Evolutionary conservation across 2,797 vertebrate species (phyloP), one percentile per base, ranked within the genome.

Genomic region (Scleropages formosus): DNA sequence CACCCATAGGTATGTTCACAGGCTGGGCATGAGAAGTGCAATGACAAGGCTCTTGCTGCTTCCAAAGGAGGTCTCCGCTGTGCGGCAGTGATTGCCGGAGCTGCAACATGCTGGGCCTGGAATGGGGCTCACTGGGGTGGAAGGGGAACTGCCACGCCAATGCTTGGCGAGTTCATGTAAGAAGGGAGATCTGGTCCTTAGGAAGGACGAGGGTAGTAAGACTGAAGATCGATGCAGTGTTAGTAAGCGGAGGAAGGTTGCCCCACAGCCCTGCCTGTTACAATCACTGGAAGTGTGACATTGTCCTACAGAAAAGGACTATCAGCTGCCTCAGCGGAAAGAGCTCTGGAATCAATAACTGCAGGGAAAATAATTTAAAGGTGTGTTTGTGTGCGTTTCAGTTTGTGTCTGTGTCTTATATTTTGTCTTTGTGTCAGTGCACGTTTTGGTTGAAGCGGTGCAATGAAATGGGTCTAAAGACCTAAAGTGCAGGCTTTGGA

Each of bases 121-220:
- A 31, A 31, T 53, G n/a, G 44, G 18, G 27, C 62, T 75, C 56
- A 16, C 18, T 74, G 74, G 56, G 65, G 76, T 12, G 65, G 58
- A 73, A 60, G 53, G 61, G 74, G 31, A 39, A 39, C 31, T 31
- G 65, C 63, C 31, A 73, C 61, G 72, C 51, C 64, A 46, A 46
- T n/a, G 79, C 26, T 78, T 49, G 70, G 75, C 78, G 78, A 74
- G 62, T 75, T 1, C 6, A 22, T 31, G 13, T 10, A 61, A 71
- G 63, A 63, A 39, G 59, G 15, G 64, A 47, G 47, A 56, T 58
- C 13, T n/a, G 70, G 72, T 27, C 63, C 56, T 60, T 3, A 67
- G 60, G 70, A 72, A 68, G 64, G 64, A 74, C 61, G 53, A 31
- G 76, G 44, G 61, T 60, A 84, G 81, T 46, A 51, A 39, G 10